These are phyloP conservation scores for Nesidiocoris tenuis DNA, from an alignment of 2,888 invertebrate genomes.

Conservation along the genomic window DNA sequence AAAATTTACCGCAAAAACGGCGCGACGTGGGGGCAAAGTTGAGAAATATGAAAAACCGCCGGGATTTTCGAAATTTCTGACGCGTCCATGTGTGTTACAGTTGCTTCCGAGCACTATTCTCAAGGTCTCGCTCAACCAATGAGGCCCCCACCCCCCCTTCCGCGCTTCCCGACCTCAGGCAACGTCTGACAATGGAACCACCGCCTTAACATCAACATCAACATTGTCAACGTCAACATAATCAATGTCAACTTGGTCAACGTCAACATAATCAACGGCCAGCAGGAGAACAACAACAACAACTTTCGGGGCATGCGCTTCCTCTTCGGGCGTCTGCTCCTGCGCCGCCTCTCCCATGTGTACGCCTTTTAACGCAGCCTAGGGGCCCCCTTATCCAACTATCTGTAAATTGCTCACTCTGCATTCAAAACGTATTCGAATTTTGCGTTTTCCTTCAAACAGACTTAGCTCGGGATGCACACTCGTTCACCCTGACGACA, in stretches of 20 bases:
- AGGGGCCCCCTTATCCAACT: conserved; percentile 44
- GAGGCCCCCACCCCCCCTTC: conserved; percentile 79
- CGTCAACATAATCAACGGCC: conserved; percentile 13
- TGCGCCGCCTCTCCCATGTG: conserved; percentile 47
- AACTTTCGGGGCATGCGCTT: conserved; percentile 16
- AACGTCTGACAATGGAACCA: conserved; percentile 79
- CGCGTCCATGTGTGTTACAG: conserved; percentile 56
- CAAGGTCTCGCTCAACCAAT: conserved; percentile 69
- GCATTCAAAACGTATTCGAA: conserved; percentile 45
- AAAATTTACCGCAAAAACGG: too few relatives aligned
- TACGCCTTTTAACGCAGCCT: conserved; percentile 45
- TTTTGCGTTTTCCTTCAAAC: conserved; percentile 40
- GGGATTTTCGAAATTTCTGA: conserved; percentile 23
- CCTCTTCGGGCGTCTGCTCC: conserved; percentile 17
- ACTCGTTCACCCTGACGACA: conserved; percentile 22
- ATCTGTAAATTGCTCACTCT: conserved; percentile 51
- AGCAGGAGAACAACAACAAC: not conserved
- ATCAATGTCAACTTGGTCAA: conserved; percentile 1
- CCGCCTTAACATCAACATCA: conserved; percentile 53
- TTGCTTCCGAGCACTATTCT: conserved; percentile 87
- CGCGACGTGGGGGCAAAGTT: not conserved
- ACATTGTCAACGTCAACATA: conserved; percentile 32
- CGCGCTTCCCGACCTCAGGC: conserved; percentile 70
- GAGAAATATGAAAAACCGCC: not conserved
- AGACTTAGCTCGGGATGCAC: conserved; percentile 22